phyloP scores from a whole-genome alignment of 2,113 vertebrate genomes.

The Tachysurus vachellii region DNA sequence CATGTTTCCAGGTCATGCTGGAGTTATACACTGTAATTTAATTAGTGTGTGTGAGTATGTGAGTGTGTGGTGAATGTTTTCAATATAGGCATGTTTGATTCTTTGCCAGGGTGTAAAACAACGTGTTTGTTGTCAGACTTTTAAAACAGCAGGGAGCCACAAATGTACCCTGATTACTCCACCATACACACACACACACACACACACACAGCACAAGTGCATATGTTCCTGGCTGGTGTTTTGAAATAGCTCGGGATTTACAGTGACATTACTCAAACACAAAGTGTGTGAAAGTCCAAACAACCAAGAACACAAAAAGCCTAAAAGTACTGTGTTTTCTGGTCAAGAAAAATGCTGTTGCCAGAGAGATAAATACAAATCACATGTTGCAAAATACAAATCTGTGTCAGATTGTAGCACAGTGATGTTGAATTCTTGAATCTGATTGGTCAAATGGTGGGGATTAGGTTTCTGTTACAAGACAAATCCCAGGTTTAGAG shows the following conservation, averaged over 20 bases:
- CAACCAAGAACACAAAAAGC: neutral
- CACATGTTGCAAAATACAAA: neutral
- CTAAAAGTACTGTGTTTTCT: neutral
- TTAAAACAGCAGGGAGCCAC: slow-evolving; percentile 57
- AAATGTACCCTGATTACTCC: slow-evolving; percentile 58
- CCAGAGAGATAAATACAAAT: neutral
- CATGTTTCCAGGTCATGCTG: slow-evolving; percentile 41
- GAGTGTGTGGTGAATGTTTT: slow-evolving; percentile 52
- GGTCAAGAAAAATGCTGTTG: neutral
- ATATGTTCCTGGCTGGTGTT: slow-evolving; percentile 34
- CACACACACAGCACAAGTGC: slow-evolving; percentile 29
- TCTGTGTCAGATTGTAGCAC: neutral
- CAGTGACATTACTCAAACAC: slow-evolving; percentile 56
- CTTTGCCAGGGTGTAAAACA: slow-evolving; percentile 50
- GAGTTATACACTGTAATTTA: slow-evolving; percentile 40
- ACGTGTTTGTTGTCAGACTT: slow-evolving; percentile 58
- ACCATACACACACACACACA: slow-evolving; percentile 46
- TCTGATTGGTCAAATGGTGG: neutral
- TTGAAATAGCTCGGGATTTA: slow-evolving; percentile 56
- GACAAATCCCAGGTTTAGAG: neutral
- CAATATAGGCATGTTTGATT: slow-evolving; percentile 50
- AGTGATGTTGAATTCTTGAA: neutral
- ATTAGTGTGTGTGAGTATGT: slow-evolving; percentile 44
- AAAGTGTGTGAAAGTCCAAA: slow-evolving; percentile 23
- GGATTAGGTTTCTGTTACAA: neutral